Percentiles rank a stretch among this genome's conserved stretches.
Evolutionary conservation across 2,113 vertebrate genomes (phyloP).

Genomic region (Irena cyanogastra): DNA sequence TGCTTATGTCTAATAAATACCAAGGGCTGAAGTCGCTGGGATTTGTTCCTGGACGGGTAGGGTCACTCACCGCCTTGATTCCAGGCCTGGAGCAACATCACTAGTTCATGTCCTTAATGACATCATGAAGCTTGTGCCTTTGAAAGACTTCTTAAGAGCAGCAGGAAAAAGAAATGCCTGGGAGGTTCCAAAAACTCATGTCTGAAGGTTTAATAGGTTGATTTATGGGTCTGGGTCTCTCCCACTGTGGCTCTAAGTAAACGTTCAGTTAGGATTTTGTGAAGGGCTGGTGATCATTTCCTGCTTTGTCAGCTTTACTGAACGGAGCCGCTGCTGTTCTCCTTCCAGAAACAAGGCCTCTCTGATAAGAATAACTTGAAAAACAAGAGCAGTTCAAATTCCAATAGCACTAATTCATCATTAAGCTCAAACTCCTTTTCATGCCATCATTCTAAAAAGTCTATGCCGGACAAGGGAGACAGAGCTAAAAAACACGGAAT

Average conservation of each 20-base stretch:
- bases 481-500: not conserved
- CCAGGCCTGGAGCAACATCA: not conserved
- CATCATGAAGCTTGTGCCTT: not conserved
- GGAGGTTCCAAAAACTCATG: not conserved
- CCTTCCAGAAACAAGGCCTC: constrained; percentile 29
- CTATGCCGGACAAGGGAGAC: not conserved
- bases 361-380: constrained; percentile 55
- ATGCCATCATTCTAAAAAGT: not conserved
- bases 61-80: not conserved
- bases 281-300: not conserved
- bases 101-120: not conserved
- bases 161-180: not conserved
- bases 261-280: not conserved
- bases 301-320: constrained; percentile 28
- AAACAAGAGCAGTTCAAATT: constrained; percentile 59
- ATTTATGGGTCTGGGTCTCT: constrained; percentile 38
- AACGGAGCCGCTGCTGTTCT: not conserved
- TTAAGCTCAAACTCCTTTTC: not conserved
- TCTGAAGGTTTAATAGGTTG: constrained; percentile 13
- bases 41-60: not conserved
- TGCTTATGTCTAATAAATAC: not conserved
- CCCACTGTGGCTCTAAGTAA: not conserved
- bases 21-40: not conserved
- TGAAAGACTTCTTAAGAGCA: constrained; percentile 7
- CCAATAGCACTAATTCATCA: constrained; percentile 55